Conservation (phyloP, 2,113 vertebrate species). For the Ailuropoda melanoleuca region DNA sequence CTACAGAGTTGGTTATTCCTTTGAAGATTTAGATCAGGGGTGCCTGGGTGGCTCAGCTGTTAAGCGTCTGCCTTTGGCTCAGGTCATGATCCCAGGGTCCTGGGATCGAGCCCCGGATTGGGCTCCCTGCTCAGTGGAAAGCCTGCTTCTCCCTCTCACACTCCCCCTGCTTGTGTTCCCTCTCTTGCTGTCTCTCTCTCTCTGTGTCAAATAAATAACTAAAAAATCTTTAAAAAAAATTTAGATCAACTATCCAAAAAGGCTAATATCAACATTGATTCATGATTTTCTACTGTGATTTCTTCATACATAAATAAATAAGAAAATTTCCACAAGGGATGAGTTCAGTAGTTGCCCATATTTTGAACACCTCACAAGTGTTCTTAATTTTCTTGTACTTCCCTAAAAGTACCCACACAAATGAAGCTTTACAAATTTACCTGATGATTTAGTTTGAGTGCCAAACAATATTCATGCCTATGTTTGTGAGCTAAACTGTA, state of each 20-base stretch:
- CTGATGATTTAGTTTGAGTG: slow-evolving; percentile 50
- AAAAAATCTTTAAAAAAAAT: too few relatives aligned
- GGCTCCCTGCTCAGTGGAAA: too few relatives aligned
- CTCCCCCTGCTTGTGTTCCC: too few relatives aligned
- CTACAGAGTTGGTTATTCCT: background rate
- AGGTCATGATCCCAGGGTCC: too few relatives aligned
- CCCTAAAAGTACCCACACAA: slow-evolving; percentile 42
- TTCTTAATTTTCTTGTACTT: background rate
- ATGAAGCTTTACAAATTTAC: background rate
- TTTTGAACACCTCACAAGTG: background rate
- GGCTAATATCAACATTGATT: background rate
- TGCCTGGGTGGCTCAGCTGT: too few relatives aligned
- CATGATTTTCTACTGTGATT: background rate
- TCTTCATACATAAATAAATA: background rate
- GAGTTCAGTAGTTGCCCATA: background rate
- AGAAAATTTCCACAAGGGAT: background rate
- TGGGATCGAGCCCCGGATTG: too few relatives aligned
- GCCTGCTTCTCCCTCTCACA: too few relatives aligned
- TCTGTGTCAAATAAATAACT: too few relatives aligned
- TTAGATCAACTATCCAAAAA: background rate
- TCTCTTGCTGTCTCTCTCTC: too few relatives aligned
- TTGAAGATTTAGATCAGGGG: background rate
- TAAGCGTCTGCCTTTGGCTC: too few relatives aligned
- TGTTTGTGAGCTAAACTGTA: slow-evolving; percentile 48
- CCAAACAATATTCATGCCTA: background rate